Evolutionary conservation across 2,797 vertebrate genomes (phyloP).

Genomic region (Meriones psammophilus): DNA sequence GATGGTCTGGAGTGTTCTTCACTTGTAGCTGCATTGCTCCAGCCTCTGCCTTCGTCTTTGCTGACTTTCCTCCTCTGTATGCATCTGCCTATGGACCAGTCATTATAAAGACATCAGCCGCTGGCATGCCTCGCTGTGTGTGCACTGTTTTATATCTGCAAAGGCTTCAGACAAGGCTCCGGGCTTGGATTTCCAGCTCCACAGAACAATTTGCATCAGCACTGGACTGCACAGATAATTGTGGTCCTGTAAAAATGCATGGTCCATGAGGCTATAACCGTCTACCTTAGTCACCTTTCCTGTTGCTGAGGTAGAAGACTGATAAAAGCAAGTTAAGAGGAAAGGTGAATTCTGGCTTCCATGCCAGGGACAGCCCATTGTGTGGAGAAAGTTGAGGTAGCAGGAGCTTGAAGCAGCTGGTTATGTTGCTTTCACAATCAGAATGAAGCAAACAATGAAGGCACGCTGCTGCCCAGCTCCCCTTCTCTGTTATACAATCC

Average conservation of each 20-base stretch:
- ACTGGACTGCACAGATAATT: background rate
- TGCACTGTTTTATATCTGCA: background rate
- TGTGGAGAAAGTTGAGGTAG: background rate
- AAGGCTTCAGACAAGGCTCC: background rate
- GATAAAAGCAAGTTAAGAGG: background rate
- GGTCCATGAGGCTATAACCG: too few species aligned
- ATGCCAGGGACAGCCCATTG: background rate
- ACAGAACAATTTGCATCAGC: too few species aligned
- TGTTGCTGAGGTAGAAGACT: background rate
- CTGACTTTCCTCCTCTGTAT: fast-evolving
- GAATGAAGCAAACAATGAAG: background rate
- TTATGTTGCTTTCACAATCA: too few species aligned
- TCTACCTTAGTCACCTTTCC: background rate
- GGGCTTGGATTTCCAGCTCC: background rate
- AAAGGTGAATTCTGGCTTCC: background rate
- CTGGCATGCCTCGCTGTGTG: fast-evolving
- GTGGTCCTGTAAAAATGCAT: background rate
- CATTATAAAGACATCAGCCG: background rate
- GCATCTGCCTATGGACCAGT: background rate
- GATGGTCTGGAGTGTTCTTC: fast-evolving
- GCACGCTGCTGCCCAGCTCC: background rate
- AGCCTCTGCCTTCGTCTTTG: background rate
- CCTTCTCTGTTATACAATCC: background rate
- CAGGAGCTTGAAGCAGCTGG: background rate
- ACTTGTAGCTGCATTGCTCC: background rate